A percentile compares a stretch with the other conserved stretches of the same genome.
phyloP scores from a whole-genome alignment of 2,888 invertebrate species.

The Philhelius pedissequus region DNA sequence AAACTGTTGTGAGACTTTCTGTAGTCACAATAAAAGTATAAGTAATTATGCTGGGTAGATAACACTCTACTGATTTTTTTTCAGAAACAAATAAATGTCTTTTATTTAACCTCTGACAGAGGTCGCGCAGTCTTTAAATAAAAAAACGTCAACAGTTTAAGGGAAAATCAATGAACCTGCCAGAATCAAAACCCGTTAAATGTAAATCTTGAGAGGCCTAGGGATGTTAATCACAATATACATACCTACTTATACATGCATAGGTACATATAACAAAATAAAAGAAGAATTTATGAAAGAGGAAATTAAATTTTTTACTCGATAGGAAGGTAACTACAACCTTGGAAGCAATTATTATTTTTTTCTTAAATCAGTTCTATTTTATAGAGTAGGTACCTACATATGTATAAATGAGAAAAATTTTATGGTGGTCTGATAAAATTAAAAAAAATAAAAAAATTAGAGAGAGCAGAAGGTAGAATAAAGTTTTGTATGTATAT shows the following conservation, averaged over 20 bases:
- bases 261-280: too few species aligned
- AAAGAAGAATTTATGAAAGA: not conserved
- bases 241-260: too few species aligned
- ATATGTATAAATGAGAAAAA: not conserved
- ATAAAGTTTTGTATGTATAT: too few species aligned
- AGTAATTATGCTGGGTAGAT: too few species aligned
- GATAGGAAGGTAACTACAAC: not conserved
- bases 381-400: not conserved
- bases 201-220: not conserved
- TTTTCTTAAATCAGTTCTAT: not conserved
- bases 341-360: not conserved
- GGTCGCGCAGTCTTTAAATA: constrained; percentile 4
- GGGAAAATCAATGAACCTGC: constrained; percentile 1
- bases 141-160: not conserved
- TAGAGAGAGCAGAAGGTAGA: too few species aligned
- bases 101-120: not conserved
- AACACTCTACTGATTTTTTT: not conserved
- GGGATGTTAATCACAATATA: not conserved
- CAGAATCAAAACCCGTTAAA: constrained; percentile 5
- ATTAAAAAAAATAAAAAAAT: too few species aligned
- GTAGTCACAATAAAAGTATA: too few species aligned
- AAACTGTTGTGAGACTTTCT: too few species aligned
- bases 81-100: not conserved
- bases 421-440: too few species aligned
- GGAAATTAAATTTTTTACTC: not conserved